A percentile compares a stretch with the other conserved stretches of the same genome.
phyloP scores from a whole-genome alignment of 2,888 invertebrate species.

The Dasysyrphus albostriatus region DNA sequence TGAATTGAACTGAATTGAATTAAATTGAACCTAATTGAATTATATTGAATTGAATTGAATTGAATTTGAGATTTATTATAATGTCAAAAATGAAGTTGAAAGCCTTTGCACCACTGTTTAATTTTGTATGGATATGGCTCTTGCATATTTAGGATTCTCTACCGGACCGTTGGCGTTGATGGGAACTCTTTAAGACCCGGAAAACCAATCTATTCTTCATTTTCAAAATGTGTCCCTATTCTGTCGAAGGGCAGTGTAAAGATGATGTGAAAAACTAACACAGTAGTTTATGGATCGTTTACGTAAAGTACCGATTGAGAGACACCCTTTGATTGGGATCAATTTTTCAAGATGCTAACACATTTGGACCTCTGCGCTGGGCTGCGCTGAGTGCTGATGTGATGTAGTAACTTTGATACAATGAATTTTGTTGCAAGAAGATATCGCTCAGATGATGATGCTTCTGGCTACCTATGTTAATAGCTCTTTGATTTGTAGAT shows the following conservation, averaged over 20 bases:
- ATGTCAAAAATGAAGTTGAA: too few species aligned
- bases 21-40: too few species aligned
- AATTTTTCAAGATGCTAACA: conserved; percentile 60
- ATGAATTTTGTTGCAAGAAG: conserved; percentile 4
- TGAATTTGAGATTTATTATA: too few species aligned
- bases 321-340: conserved; percentile 65
- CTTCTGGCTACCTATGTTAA: conserved; percentile 51
- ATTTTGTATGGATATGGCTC: too few species aligned
- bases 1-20: too few species aligned
- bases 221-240: neutral
- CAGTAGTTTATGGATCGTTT: conserved; percentile 71
- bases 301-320: conserved; percentile 60
- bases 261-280: conserved; percentile 5
- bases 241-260: neutral
- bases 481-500: conserved; percentile 54
- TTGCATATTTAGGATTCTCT: too few species aligned
- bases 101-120: too few species aligned
- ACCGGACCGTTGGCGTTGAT: too few species aligned
- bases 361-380: neutral
- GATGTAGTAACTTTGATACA: neutral
- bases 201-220: too few species aligned
- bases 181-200: too few species aligned
- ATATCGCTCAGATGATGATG: neutral
- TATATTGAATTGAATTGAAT: too few species aligned
- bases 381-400: neutral